Evolutionary conservation across 2,888 invertebrate species (phyloP).

Genomic region (Drosophila suboccidentalis): DNA sequence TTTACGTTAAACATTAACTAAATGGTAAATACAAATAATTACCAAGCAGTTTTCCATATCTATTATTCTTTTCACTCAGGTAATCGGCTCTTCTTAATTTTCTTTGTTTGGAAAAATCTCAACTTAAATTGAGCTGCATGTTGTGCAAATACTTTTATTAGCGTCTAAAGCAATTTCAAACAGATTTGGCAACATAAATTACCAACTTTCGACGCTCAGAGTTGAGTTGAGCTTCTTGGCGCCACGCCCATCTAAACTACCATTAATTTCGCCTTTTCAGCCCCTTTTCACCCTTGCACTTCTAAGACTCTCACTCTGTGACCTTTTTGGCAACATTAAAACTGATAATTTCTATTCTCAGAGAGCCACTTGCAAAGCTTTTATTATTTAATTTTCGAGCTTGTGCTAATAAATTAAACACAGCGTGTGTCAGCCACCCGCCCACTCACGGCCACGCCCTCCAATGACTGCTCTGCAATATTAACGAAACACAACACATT

Average conservation of each 20-base stretch:
- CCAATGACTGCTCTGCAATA: conserved; percentile 30
- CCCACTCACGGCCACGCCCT: conserved; percentile 49
- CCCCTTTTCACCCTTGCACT: not conserved
- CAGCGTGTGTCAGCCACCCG: conserved; percentile 61
- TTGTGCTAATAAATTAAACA: conserved; percentile 73
- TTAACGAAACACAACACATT: conserved; percentile 62
- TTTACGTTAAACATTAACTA: no score
- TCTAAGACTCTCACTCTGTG: conserved; percentile 29
- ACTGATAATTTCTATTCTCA: conserved; percentile 76
- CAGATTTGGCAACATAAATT: conserved; percentile 77
- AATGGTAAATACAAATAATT: not conserved
- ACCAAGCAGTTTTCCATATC: not conserved
- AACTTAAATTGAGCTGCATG: conserved; percentile 61
- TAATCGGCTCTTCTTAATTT: no score
- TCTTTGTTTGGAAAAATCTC: not conserved
- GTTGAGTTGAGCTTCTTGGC: conserved; percentile 41
- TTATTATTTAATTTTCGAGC: conserved; percentile 77
- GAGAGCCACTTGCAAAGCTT: conserved; percentile 73
- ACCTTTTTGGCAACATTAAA: conserved; percentile 80
- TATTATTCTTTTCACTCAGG: no score
- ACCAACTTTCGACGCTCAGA: conserved; percentile 45
- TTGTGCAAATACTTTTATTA: conserved; percentile 64
- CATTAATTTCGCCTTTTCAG: conserved; percentile 14
- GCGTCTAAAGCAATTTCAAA: conserved; percentile 69
- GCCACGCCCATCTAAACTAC: conserved; percentile 55